Conservation (phyloP, 2,888 invertebrate genomes). For the Zelleria hepariella region DNA sequence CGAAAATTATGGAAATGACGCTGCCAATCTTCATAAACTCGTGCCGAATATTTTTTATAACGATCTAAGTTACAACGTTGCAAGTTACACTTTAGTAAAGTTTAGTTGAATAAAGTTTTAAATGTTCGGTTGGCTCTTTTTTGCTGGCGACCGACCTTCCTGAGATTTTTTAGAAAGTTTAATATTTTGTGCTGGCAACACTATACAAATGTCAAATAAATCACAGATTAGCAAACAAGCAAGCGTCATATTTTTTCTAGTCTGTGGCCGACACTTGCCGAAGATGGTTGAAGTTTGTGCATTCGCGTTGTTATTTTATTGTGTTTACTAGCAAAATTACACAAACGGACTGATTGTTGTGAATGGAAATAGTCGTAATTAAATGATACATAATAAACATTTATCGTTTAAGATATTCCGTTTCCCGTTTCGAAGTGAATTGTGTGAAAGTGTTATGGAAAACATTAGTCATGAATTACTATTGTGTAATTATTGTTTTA, state of each 20-base stretch:
- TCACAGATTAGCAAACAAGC: background rate
- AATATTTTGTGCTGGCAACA: background rate
- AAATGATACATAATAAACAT: background rate
- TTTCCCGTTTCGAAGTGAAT: slow-evolving; percentile 5
- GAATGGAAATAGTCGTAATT: background rate
- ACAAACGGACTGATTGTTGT: background rate
- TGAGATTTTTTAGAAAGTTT: background rate
- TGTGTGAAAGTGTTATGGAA: slow-evolving; percentile 45
- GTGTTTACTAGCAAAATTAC: background rate
- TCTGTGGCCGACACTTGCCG: background rate
- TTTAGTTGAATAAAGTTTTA: background rate
- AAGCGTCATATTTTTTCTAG: background rate
- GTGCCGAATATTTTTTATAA: background rate
- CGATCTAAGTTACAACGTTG: background rate
- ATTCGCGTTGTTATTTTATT: slow-evolving; percentile 1
- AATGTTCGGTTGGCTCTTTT: background rate
- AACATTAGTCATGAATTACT: slow-evolving; percentile 58
- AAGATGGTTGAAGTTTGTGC: background rate
- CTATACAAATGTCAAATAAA: background rate
- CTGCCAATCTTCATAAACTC: no score
- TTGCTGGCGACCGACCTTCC: background rate
- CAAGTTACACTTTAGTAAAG: background rate
- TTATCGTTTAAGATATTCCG: slow-evolving; percentile 1
- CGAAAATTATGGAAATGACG: background rate
- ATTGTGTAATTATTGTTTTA: slow-evolving; percentile 52